Evolutionary conservation across 2,888 invertebrate species (phyloP), one percentile per base, ranked within the genome.

Genomic region (Trissoscelio sp.): DNA sequence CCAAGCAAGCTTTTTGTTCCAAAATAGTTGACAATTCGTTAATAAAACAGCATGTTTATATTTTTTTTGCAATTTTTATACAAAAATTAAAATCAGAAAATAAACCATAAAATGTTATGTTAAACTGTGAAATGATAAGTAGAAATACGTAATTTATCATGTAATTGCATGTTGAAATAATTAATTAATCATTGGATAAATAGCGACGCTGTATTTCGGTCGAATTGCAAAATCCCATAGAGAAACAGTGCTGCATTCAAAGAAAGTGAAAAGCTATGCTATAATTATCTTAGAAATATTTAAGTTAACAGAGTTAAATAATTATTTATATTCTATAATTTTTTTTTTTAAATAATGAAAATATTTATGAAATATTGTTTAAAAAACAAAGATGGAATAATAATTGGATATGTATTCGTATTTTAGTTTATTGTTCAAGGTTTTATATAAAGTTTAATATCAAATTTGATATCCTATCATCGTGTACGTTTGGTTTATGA

Each of bases 241-340:
- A 7, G 24, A 48, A 42, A 67, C 67, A 67, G 67, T 53, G 42
- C 16, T 12, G 53, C 18, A 18, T 66, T 66, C 51, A 55, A 24
- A 6, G n/a, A 39, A 51, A 51, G 5, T 12, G 18, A 67, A 37
- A 67, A 28, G 6, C 24, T 24, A 18, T 12, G 31, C 31, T 31
- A 18, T 28, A 46, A 28, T 62, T 18, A 62, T 62, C 14, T 46
- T 28, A 22, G 1, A 24, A 42, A 2, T 3, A 37, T 58, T 6
- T 39, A 12, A 39, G 5, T 11, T 6, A 2, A 5, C 11, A 5
- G 34, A 24, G 6, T 4, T 24, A 24, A 24, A 4, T 24, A n/a
- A n/a, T n/a, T n/a, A n/a, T n/a, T n/a, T n/a, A n/a, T n/a, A n/a
- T n/a, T n/a, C n/a, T n/a, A n/a, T n/a, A n/a, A n/a, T n/a, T n/a